Base-by-base conservation (phyloP, 2,888 invertebrate species). In the Phalera bucephala region DNA sequence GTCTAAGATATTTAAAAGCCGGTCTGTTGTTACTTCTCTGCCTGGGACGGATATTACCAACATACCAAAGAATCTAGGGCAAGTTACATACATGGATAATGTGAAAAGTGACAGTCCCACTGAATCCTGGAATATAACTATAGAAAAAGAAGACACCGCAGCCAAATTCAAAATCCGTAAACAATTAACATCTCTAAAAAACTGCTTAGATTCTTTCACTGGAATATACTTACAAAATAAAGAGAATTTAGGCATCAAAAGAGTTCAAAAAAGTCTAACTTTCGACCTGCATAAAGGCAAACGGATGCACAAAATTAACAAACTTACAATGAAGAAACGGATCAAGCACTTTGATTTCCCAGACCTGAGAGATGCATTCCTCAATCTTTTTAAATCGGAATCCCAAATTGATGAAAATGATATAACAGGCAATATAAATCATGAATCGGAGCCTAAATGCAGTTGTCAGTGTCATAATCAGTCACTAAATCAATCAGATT, bases 321-420 rank as follows among this genome's bases (percentile, higher is more conserved):
- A 57, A 22, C 33, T 79, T 0, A 80, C 55, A 1, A 53, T 61
- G 12, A 88, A 87, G 38, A 89, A 89, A 44, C 80, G 77, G 28
- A 60, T 72, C 0, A 87, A 79, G 40, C 70, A 80, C 30, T 84
- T 73, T 13, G 87, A 88, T 48, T 88, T 79, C 33, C 89, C 89
- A 0, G 89, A 89, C 36, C 51, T 80, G 0, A 57, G 84, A 15
- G 89, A 89, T 8, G 80, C 83, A 0, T 63, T 89, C 53, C 49
- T 83, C 1, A 75, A 75, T 22, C 45, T 89, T 1, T 89, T 89
- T 35, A 45, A 57, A 3, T 20, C 38, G 1, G 67, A 76, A 1
- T 33, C 52, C 1, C n/a, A n/a, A n/a, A n/a, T n/a, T n/a, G 55
- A 54, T 2, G 30, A 34, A 0, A 62, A 64, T 22, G 65, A 64